These are phyloP conservation scores for Lutraria lutraria DNA, from an alignment of 2,888 invertebrate species.

Conservation along the genomic window DNA sequence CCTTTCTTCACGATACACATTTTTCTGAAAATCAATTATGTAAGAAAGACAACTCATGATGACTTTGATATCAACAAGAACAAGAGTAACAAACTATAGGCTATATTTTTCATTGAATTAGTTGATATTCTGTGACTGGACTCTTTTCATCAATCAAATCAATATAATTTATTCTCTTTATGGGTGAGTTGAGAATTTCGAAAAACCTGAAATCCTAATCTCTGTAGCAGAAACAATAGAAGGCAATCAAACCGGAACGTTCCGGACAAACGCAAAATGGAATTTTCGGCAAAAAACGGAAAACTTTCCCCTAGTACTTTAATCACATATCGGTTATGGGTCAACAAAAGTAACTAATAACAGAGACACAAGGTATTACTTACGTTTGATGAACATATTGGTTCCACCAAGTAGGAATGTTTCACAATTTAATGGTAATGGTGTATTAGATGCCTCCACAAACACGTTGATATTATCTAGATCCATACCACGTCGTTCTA, in stretches of 20 bases:
- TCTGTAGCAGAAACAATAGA: too few relatives aligned
- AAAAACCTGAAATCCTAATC: too few relatives aligned
- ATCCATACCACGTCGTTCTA: constrained; percentile 91
- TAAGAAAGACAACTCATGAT: constrained; percentile 13
- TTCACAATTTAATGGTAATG: constrained; percentile 89
- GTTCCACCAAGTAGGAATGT: constrained; percentile 90
- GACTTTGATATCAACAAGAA: not conserved
- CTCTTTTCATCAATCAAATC: not conserved
- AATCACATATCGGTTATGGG: too few relatives aligned
- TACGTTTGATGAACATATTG: constrained; percentile 90
- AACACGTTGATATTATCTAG: constrained; percentile 89
- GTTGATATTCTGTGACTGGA: too few relatives aligned
- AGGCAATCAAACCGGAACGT: too few relatives aligned
- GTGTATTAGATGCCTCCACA: constrained; percentile 90
- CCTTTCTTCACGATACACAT: not conserved
- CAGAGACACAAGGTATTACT: constrained; percentile 73
- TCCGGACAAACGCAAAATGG: too few relatives aligned
- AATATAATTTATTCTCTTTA: not conserved
- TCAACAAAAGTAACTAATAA: not conserved
- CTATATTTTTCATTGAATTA: too few relatives aligned
- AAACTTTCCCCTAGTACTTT: too few relatives aligned
- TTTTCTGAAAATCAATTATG: too few relatives aligned
- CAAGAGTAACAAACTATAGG: not conserved
- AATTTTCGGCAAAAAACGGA: too few relatives aligned
- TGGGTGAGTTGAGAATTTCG: too few relatives aligned